Percentiles rank a stretch among this genome's conserved stretches.
phyloP scores from a whole-genome alignment of 1,140 invertebrate species.

The Grapholita molesta region DNA sequence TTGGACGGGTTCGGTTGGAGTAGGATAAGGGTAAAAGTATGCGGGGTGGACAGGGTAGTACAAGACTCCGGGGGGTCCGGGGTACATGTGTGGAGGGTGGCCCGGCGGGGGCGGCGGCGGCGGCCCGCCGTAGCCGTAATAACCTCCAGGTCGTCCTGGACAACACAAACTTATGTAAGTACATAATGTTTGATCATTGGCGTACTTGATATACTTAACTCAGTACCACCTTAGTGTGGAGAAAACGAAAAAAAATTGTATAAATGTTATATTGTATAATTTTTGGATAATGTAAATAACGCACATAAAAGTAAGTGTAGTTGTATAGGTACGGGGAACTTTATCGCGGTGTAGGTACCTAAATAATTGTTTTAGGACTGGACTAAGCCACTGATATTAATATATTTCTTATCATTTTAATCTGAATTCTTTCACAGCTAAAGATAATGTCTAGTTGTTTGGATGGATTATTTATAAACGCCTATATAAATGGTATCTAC shows the following conservation, averaged over 20 bases:
- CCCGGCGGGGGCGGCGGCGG: slow-evolving; percentile 35
- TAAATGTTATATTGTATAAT: too few relatives aligned
- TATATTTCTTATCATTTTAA: neutral
- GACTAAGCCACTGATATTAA: too few relatives aligned
- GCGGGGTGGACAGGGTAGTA: slow-evolving; percentile 62
- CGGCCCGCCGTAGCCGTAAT: slow-evolving; percentile 55
- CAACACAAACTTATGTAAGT: slow-evolving; percentile 23
- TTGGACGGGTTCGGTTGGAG: slow-evolving; percentile 27
- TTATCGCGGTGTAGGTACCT: too few relatives aligned
- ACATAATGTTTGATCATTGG: neutral
- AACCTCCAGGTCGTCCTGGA: slow-evolving; percentile 48
- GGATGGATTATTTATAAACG: neutral
- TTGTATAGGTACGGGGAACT: too few relatives aligned
- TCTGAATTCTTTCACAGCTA: neutral
- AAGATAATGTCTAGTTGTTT: neutral
- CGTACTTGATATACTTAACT: too few relatives aligned
- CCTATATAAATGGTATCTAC: too few relatives aligned
- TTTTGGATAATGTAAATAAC: too few relatives aligned
- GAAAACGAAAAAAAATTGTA: too few relatives aligned
- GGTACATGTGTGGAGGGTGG: slow-evolving; percentile 42
- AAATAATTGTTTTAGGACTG: too few relatives aligned
- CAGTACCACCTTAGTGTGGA: too few relatives aligned
- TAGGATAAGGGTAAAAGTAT: slow-evolving; percentile 60
- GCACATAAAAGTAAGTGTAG: too few relatives aligned
- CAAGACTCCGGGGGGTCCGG: slow-evolving; percentile 43